These are phyloP conservation scores for Prosapia bicincta DNA, from an alignment of 2,888 invertebrate genomes.

Conservation along the genomic window DNA sequence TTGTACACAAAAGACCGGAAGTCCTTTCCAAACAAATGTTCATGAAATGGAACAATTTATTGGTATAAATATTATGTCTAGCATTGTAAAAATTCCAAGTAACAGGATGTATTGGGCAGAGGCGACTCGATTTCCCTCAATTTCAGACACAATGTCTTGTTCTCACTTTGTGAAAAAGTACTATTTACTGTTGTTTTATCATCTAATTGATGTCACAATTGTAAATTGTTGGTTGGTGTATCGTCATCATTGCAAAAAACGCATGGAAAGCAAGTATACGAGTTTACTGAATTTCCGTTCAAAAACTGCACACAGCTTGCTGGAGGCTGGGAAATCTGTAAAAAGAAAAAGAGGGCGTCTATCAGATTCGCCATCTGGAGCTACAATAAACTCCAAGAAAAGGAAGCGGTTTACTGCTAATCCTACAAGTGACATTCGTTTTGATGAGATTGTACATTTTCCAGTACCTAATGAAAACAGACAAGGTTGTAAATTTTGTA, in stretches of 20 bases:
- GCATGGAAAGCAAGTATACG: neutral
- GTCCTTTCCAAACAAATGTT: conserved; percentile 9
- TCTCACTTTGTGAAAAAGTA: conserved; percentile 30
- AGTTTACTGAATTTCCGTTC: too few relatives aligned
- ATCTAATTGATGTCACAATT: too few relatives aligned
- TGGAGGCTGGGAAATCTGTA: neutral
- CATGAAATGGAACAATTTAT: conserved; percentile 38
- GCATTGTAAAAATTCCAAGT: conserved; percentile 37
- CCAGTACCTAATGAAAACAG: neutral
- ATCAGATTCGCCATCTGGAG: too few relatives aligned
- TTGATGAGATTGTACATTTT: too few relatives aligned
- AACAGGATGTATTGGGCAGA: conserved; percentile 39
- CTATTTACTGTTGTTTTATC: too few relatives aligned
- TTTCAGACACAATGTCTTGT: conserved; percentile 38
- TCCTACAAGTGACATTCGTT: too few relatives aligned
- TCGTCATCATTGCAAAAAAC: conserved; percentile 8
- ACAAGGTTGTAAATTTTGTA: neutral
- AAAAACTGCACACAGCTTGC: too few relatives aligned
- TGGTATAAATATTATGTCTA: conserved; percentile 35
- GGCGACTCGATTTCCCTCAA: conserved; percentile 32
- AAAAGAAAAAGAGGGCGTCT: neutral
- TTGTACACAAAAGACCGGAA: too few relatives aligned
- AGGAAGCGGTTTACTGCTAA: too few relatives aligned
- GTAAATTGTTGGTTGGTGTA: too few relatives aligned
- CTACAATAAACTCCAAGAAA: too few relatives aligned